These are phyloP conservation scores for Bellardia pandia DNA, from an alignment of 2,888 invertebrate genomes.

Conservation along the genomic window DNA sequence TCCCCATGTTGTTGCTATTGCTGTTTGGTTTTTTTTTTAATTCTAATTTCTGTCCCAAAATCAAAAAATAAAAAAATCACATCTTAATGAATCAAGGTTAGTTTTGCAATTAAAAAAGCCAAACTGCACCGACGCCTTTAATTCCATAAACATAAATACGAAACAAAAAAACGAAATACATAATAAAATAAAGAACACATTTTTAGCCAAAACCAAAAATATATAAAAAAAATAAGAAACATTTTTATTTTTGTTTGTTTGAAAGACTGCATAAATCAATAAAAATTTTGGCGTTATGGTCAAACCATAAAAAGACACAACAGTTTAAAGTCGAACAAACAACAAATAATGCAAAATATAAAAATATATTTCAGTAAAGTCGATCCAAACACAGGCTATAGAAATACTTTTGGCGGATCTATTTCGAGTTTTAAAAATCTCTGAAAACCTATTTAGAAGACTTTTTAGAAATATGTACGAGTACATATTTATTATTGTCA, in stretches of 20 bases:
- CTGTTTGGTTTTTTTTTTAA: conserved; percentile 24
- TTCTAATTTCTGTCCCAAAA: conserved; percentile 59
- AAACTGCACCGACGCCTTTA: conserved; percentile 71
- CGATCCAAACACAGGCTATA: not conserved
- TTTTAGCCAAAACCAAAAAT: conserved; percentile 2
- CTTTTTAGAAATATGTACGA: no score
- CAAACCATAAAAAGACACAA: conserved; percentile 65
- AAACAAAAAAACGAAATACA: conserved; percentile 1
- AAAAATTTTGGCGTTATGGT: conserved; percentile 71
- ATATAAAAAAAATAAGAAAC: not conserved
- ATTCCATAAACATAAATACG: conserved; percentile 39
- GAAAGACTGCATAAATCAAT: conserved; percentile 72
- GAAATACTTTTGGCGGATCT: not conserved
- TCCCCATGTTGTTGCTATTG: conserved; percentile 3
- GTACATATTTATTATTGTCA: no score
- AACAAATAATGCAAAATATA: conserved; percentile 16
- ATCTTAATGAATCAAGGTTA: conserved; percentile 72
- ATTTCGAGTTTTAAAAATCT: no score
- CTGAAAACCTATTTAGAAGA: no score
- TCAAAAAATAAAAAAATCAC: conserved; percentile 40
- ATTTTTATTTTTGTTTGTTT: conserved; percentile 44
- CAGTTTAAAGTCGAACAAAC: conserved; percentile 22
- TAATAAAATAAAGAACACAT: conserved; percentile 18
- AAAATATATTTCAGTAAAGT: not conserved
- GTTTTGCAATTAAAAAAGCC: conserved; percentile 70